Evolutionary conservation across 2,888 invertebrate species (phyloP), one percentile per base, ranked within the genome.

Genomic region (Epinotia bilunana): DNA sequence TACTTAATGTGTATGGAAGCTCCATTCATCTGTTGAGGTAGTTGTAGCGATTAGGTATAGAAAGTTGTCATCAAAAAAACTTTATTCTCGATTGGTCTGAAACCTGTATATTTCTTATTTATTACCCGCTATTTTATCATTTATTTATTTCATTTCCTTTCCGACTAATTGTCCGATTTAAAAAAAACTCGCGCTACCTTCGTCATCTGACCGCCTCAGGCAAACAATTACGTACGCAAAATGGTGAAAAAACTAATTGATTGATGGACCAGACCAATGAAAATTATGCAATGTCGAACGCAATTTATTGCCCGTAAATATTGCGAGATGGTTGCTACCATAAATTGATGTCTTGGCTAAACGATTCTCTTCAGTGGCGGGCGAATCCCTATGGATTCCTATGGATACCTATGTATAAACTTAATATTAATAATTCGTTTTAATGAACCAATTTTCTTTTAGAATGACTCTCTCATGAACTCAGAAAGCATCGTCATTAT

Each of bases 301-400:
- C 65, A 67, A 75, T 75, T 75, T 75, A 75, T 75, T 61, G 75
- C 43, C 64, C 71, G 75, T 72, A 75, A 75, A 75, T 74, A 67
- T 67, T 71, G 72, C 76, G 73, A 80, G 80, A 79, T 79, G 80
- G 79, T 82, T 79, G 81, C 74, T 76, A 65, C 79, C 80, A 81
- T 81, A 75, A 80, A 78, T 82, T 79, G 77, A 79, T n/a, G 58
- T 80, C 76, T 79, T 80, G 80, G 80, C 77, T 72, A 82, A 81
- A 61, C 13, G 49, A 62, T 65, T 43, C 13, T 58, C 46, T 64
- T 28, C 18, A 13, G 18, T 64, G 43, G 55, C 23, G 43, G 57
- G 49, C 18, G n/a, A 33, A 28, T 55, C 28, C 16, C 39, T 67
- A n/a, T n/a, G n/a, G n/a, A n/a, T n/a, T n/a, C n/a, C n/a, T n/a